These are phyloP conservation scores for Ceriagrion tenellum DNA, from an alignment of 2,888 invertebrate genomes.

Conservation along the genomic window DNA sequence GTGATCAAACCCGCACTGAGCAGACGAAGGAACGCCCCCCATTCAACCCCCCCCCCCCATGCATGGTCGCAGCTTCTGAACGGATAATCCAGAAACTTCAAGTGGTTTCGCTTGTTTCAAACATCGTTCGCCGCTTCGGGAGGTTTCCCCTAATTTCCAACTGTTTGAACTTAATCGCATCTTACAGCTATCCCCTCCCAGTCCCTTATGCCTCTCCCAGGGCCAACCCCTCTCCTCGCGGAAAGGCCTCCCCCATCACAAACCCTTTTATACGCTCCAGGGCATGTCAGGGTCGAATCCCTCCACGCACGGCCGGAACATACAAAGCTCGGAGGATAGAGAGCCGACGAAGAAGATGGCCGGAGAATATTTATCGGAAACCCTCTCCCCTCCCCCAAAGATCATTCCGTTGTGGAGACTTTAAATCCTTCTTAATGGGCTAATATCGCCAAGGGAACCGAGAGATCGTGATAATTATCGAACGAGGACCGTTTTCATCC, in stretches of 20 bases:
- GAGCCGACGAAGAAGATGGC: neutral
- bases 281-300: neutral
- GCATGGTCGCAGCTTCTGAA: neutral
- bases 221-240: neutral
- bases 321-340: neutral
- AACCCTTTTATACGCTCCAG: neutral
- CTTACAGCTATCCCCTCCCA: neutral
- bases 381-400: neutral
- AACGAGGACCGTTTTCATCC: neutral
- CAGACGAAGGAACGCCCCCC: neutral
- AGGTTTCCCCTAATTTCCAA: neutral
- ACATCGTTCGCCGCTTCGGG: neutral
- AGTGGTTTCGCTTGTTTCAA: neutral
- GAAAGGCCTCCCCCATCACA: neutral
- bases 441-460: neutral
- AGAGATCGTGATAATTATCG: neutral
- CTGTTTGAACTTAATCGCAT: slow-evolving; percentile 32
- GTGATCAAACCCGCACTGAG: neutral
- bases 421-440: neutral
- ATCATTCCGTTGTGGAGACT: neutral
- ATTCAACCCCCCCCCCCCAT: neutral
- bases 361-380: neutral
- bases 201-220: neutral
- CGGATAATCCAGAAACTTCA: neutral
- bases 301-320: neutral